These are phyloP conservation scores for Scrobipalpa atriplicella DNA, from an alignment of 2,888 invertebrate species.

Conservation along the genomic window DNA sequence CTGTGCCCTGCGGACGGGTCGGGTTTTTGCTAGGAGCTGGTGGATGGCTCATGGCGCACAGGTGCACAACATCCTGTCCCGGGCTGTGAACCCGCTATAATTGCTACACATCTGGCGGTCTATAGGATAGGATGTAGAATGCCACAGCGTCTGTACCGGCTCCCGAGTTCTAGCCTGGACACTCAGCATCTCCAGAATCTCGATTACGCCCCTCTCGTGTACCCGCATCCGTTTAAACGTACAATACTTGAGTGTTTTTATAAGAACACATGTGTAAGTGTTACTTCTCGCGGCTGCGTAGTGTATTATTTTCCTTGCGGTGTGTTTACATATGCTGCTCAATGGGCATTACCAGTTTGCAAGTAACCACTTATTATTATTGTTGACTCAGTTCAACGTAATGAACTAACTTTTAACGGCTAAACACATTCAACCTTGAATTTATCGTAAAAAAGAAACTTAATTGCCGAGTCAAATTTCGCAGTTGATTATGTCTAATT, in stretches of 20 bases:
- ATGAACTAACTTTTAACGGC: constrained; percentile 1
- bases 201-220: background rate
- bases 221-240: background rate
- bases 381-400: background rate
- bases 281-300: constrained; percentile 1
- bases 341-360: constrained; percentile 10
- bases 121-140: too few relatives aligned
- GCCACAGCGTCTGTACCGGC: constrained; percentile 23
- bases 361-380: constrained; percentile 17
- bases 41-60: constrained; percentile 52
- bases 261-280: constrained; percentile 12
- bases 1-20: constrained; percentile 34
- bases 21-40: constrained; percentile 61
- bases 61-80: constrained; percentile 75
- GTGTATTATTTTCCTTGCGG: constrained; percentile 16
- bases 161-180: background rate
- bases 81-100: constrained; percentile 57
- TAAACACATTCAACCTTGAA: constrained; percentile 10
- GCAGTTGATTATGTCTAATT: constrained; percentile 1
- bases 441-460: background rate
- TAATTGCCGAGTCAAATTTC: background rate
- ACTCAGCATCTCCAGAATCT: constrained; percentile 13
- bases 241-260: background rate
- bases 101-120: constrained; percentile 70
- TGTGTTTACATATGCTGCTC: constrained; percentile 34